Evolutionary conservation across 2,797 vertebrate species (phyloP).

Genomic region (Odontamblyopus lacepedii): DNA sequence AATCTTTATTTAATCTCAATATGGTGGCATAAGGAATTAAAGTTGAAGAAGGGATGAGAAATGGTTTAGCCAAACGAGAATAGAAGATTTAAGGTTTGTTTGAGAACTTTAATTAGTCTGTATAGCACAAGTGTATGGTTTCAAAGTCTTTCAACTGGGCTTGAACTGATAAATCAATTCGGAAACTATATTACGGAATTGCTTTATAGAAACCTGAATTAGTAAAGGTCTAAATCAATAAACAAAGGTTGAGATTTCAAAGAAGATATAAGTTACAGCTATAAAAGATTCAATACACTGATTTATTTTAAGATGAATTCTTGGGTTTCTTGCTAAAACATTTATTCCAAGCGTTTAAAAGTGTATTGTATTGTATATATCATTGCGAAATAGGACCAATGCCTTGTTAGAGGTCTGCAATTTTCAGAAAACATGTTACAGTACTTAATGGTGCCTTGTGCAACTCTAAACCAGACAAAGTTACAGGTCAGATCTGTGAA

Average conservation of each 20-base stretch:
- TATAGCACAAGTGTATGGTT: not conserved
- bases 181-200: not conserved
- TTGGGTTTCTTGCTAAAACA: too few species aligned
- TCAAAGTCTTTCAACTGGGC: constrained; percentile 17
- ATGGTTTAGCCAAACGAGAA: constrained; percentile 32
- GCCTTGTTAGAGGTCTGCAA: too few species aligned
- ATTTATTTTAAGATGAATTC: too few species aligned
- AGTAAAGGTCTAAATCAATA: too few species aligned
- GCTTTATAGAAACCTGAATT: not conserved
- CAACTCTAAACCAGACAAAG: too few species aligned
- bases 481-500: too few species aligned
- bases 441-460: too few species aligned
- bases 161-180: constrained; percentile 17
- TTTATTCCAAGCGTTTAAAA: too few species aligned
- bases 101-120: constrained; percentile 27
- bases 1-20: constrained; percentile 74
- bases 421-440: too few species aligned
- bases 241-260: not conserved
- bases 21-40: constrained; percentile 66
- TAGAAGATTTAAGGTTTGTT: constrained; percentile 16
- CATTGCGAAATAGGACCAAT: too few species aligned
- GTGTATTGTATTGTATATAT: too few species aligned
- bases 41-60: constrained; percentile 52
- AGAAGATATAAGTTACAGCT: not conserved
- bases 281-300: not conserved